Base-by-base conservation (phyloP, 2,888 invertebrate genomes). In the Andrena marginata region DNA sequence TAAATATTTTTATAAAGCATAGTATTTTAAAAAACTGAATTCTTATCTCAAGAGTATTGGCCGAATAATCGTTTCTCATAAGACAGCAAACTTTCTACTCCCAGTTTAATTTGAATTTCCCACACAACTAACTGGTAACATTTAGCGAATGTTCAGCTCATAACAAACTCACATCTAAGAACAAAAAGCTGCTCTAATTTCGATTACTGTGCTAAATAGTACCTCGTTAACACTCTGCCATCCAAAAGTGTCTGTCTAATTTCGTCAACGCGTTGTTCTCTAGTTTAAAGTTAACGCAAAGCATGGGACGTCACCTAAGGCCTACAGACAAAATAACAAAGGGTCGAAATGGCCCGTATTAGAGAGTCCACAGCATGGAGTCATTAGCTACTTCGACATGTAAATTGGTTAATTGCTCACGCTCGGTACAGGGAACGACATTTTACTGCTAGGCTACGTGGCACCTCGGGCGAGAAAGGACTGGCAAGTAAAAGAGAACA, bases 401-500 rank as follows among this genome's bases (percentile, higher is more conserved):
- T 80, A 85, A 88, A 89, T 89, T 87, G 80, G 79, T 74, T 86
- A 87, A 89, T 85, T 85, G 87, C 74, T 85, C 62, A 59, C 59
- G 29, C 54, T 42, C 13, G 23, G 49, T 33, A 35, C 64, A 56
- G 31, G 69, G 33, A 63, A 67, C 63, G 76, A 71, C 48, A 26
- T 78, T 82, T 75, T 72, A 33, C 35, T 48, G 23, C 33, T 42
- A 60, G 63, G 62, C 51, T 78, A 31, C 49, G 73, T 2, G 8
- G 26, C n/a, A 60, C 16, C n/a, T 20, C 49, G 31, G 56, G n/a
- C 48, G 49, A 1, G n/a, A 75, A 68, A 29, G 3, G 26, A 49
- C 49, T 35, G 31, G 26, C 56, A 65, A 26, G 70, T 20, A 59
- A 42, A 60, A 62, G 51, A n/a, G 51, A 67, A 68, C 71, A 71